phyloP scores from a whole-genome alignment of 1,140 invertebrate genomes.

The Drosophila lowei region DNA sequence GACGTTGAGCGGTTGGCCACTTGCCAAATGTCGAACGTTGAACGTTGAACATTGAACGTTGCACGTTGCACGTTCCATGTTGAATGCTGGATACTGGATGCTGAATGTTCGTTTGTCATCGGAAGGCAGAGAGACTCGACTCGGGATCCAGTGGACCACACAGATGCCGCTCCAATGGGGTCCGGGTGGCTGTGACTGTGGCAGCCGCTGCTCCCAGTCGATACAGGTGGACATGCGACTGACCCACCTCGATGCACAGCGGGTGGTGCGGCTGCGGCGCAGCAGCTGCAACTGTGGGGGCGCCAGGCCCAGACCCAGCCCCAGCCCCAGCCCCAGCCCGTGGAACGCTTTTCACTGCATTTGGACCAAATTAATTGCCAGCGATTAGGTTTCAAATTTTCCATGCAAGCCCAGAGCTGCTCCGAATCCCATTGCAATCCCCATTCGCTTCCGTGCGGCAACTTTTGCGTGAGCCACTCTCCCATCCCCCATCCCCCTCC shows the following conservation, averaged over 20 bases:
- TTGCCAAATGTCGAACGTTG: slow-evolving; percentile 75
- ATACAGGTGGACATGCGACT: slow-evolving; percentile 78
- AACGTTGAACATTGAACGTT: slow-evolving; percentile 9
- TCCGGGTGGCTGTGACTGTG: slow-evolving; percentile 15
- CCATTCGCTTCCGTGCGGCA: slow-evolving; percentile 72
- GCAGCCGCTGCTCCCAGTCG: slow-evolving; percentile 47
- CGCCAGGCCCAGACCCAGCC: slow-evolving; percentile 42
- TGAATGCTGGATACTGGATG: slow-evolving; percentile 41
- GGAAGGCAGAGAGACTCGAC: slow-evolving; percentile 17
- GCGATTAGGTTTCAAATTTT: slow-evolving; percentile 82
- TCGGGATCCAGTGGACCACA: slow-evolving; percentile 46
- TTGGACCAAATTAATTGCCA: slow-evolving; percentile 77
- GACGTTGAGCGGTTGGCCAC: slow-evolving; percentile 56
- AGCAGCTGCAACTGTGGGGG: slow-evolving; percentile 48
- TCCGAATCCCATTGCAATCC: slow-evolving; percentile 10
- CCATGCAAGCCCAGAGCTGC: slow-evolving; percentile 61
- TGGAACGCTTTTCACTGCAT: slow-evolving; percentile 46
- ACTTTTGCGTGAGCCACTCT: slow-evolving; percentile 59
- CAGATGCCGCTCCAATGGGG: slow-evolving; percentile 35
- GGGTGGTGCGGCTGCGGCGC: slow-evolving; percentile 50
- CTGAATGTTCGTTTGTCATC: slow-evolving; percentile 59
- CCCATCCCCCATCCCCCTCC: background rate
- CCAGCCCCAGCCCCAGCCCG: slow-evolving; percentile 19
- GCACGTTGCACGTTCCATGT: slow-evolving; percentile 15
- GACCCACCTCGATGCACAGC: slow-evolving; percentile 73